Evolutionary conservation across 2,797 vertebrate species (phyloP).

Genomic region (Oreonectes daqikongensis): DNA sequence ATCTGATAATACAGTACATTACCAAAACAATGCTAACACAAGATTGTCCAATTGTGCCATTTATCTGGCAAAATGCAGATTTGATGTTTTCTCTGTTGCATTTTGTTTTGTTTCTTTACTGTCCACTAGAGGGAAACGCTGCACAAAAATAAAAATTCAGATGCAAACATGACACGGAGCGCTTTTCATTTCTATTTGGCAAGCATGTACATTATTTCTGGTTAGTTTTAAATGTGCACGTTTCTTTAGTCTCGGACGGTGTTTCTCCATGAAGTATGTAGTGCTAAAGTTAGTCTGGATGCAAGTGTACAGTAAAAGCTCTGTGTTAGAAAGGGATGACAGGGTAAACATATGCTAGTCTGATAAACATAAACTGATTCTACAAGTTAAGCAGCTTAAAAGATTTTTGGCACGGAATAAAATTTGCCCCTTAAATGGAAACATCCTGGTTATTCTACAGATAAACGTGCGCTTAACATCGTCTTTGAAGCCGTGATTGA

Average conservation of each 20-base stretch:
- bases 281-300: not conserved
- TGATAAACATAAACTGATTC: not conserved
- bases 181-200: not conserved
- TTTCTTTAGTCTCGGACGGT: not conserved
- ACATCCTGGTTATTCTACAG: not conserved
- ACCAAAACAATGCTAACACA: not conserved
- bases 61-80: not conserved
- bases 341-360: not conserved
- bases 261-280: not conserved
- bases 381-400: conserved; percentile 14
- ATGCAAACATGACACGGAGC: not conserved
- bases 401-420: conserved; percentile 20
- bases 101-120: not conserved
- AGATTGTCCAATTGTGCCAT: conserved; percentile 15
- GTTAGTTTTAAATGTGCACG: not conserved
- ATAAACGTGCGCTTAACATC: conserved; percentile 3
- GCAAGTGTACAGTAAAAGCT: not conserved
- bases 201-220: not conserved
- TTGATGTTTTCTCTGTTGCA: not conserved
- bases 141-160: not conserved
- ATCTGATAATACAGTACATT: not conserved
- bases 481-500: not conserved
- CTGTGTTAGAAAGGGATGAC: not conserved
- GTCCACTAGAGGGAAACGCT: conserved; percentile 32
- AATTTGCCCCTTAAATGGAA: not conserved